These are phyloP conservation scores for Tetranychus urticae DNA, from an alignment of 1,140 invertebrate species.

Conservation along the genomic window DNA sequence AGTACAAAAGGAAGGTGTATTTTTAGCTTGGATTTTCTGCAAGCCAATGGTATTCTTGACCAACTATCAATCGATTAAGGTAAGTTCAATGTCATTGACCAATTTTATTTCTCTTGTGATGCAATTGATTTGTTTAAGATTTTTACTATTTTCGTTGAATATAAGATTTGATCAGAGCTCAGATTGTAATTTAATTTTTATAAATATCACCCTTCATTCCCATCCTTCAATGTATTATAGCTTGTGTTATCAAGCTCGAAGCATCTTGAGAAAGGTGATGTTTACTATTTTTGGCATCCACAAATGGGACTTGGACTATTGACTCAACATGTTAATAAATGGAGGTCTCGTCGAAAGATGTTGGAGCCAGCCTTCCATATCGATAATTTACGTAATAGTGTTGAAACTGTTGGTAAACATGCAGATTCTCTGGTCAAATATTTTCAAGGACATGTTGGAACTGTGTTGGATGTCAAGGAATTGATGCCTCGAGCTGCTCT, in stretches of 20 bases:
- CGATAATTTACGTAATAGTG: slow-evolving; percentile 32
- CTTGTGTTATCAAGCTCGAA: background rate
- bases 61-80: background rate
- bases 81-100: background rate
- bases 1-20: too few relatives aligned
- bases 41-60: too few relatives aligned
- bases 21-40: too few relatives aligned
- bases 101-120: background rate
- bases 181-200: too few relatives aligned
- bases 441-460: background rate
- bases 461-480: background rate
- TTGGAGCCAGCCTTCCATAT: slow-evolving; percentile 41
- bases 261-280: background rate
- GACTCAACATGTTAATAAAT: slow-evolving; percentile 39
- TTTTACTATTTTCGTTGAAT: background rate
- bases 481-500: background rate
- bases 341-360: slow-evolving; percentile 33
- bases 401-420: slow-evolving; percentile 30
- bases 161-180: too few relatives aligned
- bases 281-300: background rate
- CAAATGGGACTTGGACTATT: slow-evolving; percentile 55
- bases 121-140: background rate
- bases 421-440: background rate
- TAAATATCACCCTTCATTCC: background rate
- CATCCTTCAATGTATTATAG: background rate